Evolutionary conservation across 2,888 invertebrate species (phyloP).

Genomic region (Galerucella calmariensis): DNA sequence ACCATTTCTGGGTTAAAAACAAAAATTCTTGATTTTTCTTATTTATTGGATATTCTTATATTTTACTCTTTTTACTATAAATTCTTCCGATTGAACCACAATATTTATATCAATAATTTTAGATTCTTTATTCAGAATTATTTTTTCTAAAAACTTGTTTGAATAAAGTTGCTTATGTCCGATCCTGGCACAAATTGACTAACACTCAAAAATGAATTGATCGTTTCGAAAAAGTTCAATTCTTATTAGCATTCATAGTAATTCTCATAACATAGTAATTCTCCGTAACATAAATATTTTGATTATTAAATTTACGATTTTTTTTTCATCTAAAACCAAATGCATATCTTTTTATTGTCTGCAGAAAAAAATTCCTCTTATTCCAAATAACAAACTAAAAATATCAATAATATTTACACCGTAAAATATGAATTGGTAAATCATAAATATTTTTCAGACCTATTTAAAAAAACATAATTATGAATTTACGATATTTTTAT

Average conservation of each 20-base stretch:
- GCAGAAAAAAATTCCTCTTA: neutral
- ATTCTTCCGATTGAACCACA: too few species aligned
- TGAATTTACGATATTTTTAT: conserved; percentile 7
- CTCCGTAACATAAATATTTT: conserved; percentile 1
- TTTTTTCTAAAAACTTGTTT: too few species aligned
- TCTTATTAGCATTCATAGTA: neutral
- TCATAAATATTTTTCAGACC: neutral
- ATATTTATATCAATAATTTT: too few species aligned
- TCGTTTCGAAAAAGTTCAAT: neutral
- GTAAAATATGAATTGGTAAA: neutral
- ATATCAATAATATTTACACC: conserved; percentile 5
- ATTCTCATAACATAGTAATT: neutral
- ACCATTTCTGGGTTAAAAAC: too few species aligned
- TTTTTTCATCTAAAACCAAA: neutral
- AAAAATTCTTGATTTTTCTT: too few species aligned
- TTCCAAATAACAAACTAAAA: conserved; percentile 1
- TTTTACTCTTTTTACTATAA: too few species aligned
- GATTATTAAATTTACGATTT: neutral
- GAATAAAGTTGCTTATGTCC: neutral
- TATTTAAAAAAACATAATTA: neutral
- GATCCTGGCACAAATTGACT: neutral
- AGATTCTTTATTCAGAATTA: too few species aligned
- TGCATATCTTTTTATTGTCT: conserved; percentile 4
- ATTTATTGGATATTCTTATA: too few species aligned
- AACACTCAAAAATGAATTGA: neutral